phyloP scores from a whole-genome alignment of 2,797 vertebrate species.

The Microhierax caerulescens region DNA sequence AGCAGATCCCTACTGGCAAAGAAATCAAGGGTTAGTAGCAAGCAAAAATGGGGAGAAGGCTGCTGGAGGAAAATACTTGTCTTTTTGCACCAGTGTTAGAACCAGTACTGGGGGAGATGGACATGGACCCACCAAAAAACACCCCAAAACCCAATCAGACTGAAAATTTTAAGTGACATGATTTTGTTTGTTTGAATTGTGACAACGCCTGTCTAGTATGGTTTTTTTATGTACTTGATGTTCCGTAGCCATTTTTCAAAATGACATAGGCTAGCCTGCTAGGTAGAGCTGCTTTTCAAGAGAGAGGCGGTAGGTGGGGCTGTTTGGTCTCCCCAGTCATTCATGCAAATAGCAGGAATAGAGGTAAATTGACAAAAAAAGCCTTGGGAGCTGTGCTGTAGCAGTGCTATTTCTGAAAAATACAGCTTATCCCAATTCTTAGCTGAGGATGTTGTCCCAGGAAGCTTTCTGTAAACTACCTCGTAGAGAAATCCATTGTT shows the following conservation, averaged over 20 bases:
- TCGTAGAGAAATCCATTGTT: background rate
- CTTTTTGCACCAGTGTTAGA: background rate
- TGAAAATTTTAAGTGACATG: background rate
- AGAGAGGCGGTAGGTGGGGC: background rate
- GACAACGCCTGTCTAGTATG: background rate
- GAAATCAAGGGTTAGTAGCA: background rate
- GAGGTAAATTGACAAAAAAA: background rate
- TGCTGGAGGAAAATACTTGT: background rate
- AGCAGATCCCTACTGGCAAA: background rate
- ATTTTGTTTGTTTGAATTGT: background rate
- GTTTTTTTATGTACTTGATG: background rate
- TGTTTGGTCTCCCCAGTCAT: background rate
- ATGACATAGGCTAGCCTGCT: background rate
- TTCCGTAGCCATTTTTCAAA: background rate
- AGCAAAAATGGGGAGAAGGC: background rate
- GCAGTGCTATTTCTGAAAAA: background rate
- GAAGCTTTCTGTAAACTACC: background rate
- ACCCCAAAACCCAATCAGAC: background rate
- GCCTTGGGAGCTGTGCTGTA: background rate
- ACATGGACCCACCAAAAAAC: no score
- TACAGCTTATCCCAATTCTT: background rate
- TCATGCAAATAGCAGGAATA: background rate
- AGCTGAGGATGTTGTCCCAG: background rate
- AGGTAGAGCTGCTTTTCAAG: background rate
- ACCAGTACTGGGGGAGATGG: background rate